Evolutionary conservation across 2,113 vertebrate genomes (phyloP).

Genomic region (Ivindomyrus marchei): DNA sequence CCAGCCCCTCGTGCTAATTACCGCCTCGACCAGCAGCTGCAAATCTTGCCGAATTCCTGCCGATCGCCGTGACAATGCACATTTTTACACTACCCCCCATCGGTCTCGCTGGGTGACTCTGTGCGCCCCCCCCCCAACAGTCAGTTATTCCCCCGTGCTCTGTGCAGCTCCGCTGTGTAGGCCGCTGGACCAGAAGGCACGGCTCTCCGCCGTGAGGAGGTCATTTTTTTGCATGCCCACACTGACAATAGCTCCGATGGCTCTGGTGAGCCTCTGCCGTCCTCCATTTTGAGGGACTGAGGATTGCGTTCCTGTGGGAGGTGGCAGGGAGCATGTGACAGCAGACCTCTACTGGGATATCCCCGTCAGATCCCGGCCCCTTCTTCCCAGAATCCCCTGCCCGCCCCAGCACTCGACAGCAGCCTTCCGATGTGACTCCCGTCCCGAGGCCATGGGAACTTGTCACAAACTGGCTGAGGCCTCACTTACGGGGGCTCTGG

Average conservation of each 20-base stretch:
- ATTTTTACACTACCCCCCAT: neutral
- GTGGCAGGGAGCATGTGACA: neutral
- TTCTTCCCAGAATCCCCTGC: constrained; percentile 10
- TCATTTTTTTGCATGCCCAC: neutral
- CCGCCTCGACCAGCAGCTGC: neutral
- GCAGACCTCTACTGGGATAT: neutral
- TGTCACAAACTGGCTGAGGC: neutral
- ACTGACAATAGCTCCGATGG: neutral
- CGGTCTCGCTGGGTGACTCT: neutral
- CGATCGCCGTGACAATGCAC: too few relatives aligned
- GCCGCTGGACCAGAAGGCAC: neutral
- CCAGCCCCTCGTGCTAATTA: neutral
- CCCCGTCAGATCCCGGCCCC: neutral
- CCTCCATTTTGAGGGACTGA: neutral
- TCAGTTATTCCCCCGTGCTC: neutral
- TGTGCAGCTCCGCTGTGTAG: neutral
- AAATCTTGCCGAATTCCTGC: neutral
- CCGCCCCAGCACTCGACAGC: neutral
- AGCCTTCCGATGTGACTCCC: neutral
- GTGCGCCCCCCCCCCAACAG: neutral
- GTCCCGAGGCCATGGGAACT: constrained; percentile 21
- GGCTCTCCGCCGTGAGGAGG: neutral
- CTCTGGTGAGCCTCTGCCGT: neutral
- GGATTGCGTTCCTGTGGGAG: neutral
- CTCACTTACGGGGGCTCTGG: neutral